phyloP scores from a whole-genome alignment of 2,888 invertebrate genomes.

The Sesia bembeciformis region DNA sequence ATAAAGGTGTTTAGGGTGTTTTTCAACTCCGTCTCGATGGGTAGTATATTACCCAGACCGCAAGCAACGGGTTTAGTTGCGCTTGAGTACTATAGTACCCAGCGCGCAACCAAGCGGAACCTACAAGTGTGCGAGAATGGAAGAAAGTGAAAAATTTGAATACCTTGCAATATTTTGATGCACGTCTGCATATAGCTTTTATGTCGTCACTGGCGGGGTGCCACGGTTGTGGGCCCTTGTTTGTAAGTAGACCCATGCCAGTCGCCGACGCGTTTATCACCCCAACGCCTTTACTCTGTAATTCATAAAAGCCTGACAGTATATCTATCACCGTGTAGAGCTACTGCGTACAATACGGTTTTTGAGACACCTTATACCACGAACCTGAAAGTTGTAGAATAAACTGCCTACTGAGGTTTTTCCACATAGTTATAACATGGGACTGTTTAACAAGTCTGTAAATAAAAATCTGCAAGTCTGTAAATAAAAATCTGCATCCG shows the following conservation, averaged over 20 bases:
- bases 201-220: slow-evolving; percentile 82
- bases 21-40: too few species aligned
- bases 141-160: not conserved
- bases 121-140: not conserved
- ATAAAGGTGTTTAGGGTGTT: too few species aligned
- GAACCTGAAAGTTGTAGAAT: too few species aligned
- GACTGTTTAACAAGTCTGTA: not conserved
- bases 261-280: slow-evolving; percentile 89
- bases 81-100: too few species aligned
- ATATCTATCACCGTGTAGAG: not conserved
- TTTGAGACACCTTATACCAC: not conserved
- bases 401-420: not conserved
- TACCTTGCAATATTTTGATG: slow-evolving; percentile 80
- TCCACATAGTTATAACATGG: not conserved
- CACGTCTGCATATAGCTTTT: slow-evolving; percentile 75
- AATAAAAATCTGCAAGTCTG: not conserved
- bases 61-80: too few species aligned
- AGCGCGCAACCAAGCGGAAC: too few species aligned
- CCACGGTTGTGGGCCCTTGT: slow-evolving; percentile 83
- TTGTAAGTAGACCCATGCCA: slow-evolving; percentile 88
- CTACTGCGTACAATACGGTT: not conserved
- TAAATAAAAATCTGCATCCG: not conserved
- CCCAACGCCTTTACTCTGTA: slow-evolving; percentile 81
- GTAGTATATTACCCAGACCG: too few species aligned
- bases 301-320: not conserved